Evolutionary conservation across 2,797 vertebrate species (phyloP), one percentile per base, ranked within the genome.

Genomic region (Vireo griseus): DNA sequence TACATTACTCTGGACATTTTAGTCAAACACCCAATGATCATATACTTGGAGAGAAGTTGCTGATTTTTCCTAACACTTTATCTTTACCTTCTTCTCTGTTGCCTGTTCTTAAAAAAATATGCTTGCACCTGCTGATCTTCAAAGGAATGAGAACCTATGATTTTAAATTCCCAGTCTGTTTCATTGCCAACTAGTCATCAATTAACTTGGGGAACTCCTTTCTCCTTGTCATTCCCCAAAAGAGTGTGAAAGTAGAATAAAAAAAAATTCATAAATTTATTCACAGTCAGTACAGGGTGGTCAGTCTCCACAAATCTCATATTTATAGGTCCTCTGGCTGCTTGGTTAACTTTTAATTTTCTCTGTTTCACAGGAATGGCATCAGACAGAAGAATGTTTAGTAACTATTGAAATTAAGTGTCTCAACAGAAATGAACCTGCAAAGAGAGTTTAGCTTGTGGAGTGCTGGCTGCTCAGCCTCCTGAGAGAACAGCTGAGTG

Each of bases 381-480:
- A 82, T 91, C 88, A 94, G 72, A 44, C 12, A 65, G 45, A 83
- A 48, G 16, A 93, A 80, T 62, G 61, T 91, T 89, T 93, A 89
- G 79, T 67, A 88, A 31, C 63, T 75, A 50, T 29, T 88, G 54
- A 91, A 95, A 89, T 83, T 40, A 92, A 54, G 37, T 51, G 52
- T 85, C 57, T 71, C 35, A 71, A 82, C 35, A 82, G 68, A 88
- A 94, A 87, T 80, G 90, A 87, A 86, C 16, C 11, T 63, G 77
- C 33, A 33, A 74, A 50, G 52, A 74, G 26, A 72, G 47, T 73
- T 92, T 31, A 50, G 57, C 65, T 61, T 83, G 71, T 68, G 52
- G 54, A 61, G 28, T 25, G 31, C 35, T 74, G 28, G 45, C 55
- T 87, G 48, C 59, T 62, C 71, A 71, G 73, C 31, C 25, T 89